Evolutionary conservation across 2,888 invertebrate genomes (phyloP), one percentile per base, ranked within the genome.

Genomic region (Endotricha flammealis): DNA sequence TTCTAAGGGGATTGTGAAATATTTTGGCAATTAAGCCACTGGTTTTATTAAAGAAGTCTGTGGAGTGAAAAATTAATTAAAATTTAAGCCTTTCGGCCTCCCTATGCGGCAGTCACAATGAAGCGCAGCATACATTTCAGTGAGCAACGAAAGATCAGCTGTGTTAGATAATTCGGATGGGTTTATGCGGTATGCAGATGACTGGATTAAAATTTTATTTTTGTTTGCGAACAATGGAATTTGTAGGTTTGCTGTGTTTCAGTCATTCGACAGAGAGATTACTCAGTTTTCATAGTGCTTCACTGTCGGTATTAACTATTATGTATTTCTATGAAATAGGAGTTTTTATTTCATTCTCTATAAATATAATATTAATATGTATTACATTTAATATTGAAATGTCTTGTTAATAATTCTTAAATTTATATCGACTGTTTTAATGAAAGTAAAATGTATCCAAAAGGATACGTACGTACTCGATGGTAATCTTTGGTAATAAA

Each of bases 41-140:
- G 54, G 62, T 73, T 66, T 70, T 71, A 71, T 72, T 72, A 72
- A 77, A 74, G 71, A 73, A 77, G 57, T 73, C 74, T 53, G 58
- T 73, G 61, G 64, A 79, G 78, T 80, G 79, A 80, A 81, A 82
- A 82, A 82, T 81, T 83, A 81, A 82, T 85, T 81, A 82, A 78
- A 80, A 68, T 78, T 77, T 72, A 78, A 80, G 67, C 78, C 74
- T 65, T 70, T 72, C 69, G 63, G 58, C 62, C 57, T 66, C 70
- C 66, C 73, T 63, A 54, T 57, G 66, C 64, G 63, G 64, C 60
- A 67, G 66, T 63, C 54, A 53, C 57, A 59, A 65, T 67, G 78
- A 73, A 73, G 69, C 63, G 61, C 58, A 63, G 53, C 59, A 60
- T 64, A 75, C 78, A 77, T 79, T 71, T 74, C 81, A 78, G 65